Base-by-base conservation (phyloP, 2,888 invertebrate genomes). In the Physocephala rufipes region DNA sequence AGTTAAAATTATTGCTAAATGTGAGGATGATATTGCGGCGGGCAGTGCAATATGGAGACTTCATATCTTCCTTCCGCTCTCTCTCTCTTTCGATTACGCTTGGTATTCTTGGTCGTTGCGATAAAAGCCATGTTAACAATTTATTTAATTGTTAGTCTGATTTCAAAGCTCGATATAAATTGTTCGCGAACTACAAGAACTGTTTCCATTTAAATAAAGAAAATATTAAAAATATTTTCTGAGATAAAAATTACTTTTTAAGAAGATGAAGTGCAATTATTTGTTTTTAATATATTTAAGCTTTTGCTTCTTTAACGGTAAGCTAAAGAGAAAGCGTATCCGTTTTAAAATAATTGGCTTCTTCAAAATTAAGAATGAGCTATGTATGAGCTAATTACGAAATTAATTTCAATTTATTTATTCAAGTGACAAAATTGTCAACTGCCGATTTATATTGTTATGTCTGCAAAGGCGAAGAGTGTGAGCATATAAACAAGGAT, bases 141-240 rank as follows among this genome's bases (percentile, higher is more conserved):
- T 76, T 78, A 79, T 79, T 77, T 79, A 80, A 82, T 79, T 81
- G 80, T 75, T 83, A 84, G 82, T 82, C 78, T 68, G 75, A 74
- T 72, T 80, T 80, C 71, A 75, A 77, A 73, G 73, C 76, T 79
- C 77, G 77, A 76, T 63, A 73, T 55, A 77, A 53, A 71, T 72
- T 64, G 73, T 70, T 74, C 77, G 74, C 65, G 53, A 45, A 45
- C 47, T n/a, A n/a, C 15, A 19, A 36, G 49, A 36, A 62, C 19
- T 66, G 4, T 53, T 36, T 21, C 36, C 12, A 55, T 55, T 1
- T 47, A 47, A 12, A 47, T 51, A 24, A 24, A 55, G 26, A 55
- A n/a, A 55, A 7, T 19, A 1, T n/a, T 19, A 55, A 3, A 55
- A 55, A 9, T 15, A 24, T 24, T 55, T 55, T 4, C 24, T 15